Base-by-base conservation (phyloP, 2,888 invertebrate species). In the Parelbella ahira region DNA sequence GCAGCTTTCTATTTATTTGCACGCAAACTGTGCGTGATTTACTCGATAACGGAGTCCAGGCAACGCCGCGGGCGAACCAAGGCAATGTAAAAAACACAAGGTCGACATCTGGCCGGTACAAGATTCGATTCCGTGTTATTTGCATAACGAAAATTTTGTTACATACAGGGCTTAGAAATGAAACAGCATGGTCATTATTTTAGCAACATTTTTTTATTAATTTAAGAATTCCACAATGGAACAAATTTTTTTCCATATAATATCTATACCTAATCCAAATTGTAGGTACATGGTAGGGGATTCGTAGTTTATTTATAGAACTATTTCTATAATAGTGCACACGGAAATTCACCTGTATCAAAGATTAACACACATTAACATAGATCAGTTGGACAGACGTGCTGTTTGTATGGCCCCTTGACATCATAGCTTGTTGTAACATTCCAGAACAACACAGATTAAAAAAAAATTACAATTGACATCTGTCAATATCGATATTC, bases 191-290 rank as follows among this genome's bases (percentile, higher is more conserved):
- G 47, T 41, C 27, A 38, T 13, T 75, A 82, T 82, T 88, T 87
- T 88, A 88, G 86, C 86, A 88, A 88, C 88, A 88, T 86, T 88
- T 88, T 84, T 88, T 88, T 87, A 87, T 87, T 87, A 79, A 79
- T 81, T 81, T 80, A 86, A 86, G 87, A 87, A 84, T 86, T 86
- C 84, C 88, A 86, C 87, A 83, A 68, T 73, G 84, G 84, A 83
- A 82, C 78, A 81, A 84, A 78, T 80, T 72, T 66, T 77, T 66
- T 69, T 82, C 73, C 77, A 77, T 81, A 76, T 77, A 69, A 68
- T 72, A 68, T 70, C 77, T 82, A 81, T 82, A 77, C 70, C 77
- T 84, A 83, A 63, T 57, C 73, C 76, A 73, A 75, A 73, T 75
- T 74, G 67, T 74, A 73, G 68, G 68, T 77, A 74, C 68, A 72